These are phyloP conservation scores for Temnothorax ravouxi DNA, from an alignment of 2,888 invertebrate species.

Conservation along the genomic window DNA sequence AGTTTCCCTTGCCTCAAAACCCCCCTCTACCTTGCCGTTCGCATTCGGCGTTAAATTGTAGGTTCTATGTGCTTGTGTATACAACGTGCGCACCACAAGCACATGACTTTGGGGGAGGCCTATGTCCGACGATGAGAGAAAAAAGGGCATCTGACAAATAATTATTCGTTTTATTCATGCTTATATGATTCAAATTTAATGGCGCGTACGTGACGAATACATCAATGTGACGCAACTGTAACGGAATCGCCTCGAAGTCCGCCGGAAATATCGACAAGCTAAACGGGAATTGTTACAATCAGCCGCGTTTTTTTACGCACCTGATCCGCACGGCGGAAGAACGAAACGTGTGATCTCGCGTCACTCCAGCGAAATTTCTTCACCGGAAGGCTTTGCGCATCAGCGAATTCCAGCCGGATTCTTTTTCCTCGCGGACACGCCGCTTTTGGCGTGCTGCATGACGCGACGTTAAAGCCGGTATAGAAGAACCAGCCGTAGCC, in stretches of 20 bases:
- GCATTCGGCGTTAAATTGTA: no score
- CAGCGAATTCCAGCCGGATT: conserved; percentile 44
- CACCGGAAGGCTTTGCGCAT: neutral
- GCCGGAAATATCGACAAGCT: conserved; percentile 28
- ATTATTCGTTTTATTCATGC: no score
- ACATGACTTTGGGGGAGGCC: no score
- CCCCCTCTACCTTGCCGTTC: no score
- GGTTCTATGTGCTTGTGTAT: no score
- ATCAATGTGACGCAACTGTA: neutral
- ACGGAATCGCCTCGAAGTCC: neutral
- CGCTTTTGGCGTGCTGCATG: conserved; percentile 28
- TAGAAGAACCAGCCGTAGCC: neutral
- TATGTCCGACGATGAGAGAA: no score
- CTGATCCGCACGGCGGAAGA: neutral
- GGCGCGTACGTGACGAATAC: no score
- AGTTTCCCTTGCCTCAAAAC: no score
- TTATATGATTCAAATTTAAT: no score
- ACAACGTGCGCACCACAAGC: no score
- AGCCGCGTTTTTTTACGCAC: neutral
- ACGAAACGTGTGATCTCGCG: neutral
- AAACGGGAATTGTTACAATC: conserved; percentile 4
- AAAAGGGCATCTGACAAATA: no score
- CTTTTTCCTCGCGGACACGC: neutral
- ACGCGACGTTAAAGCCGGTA: neutral
- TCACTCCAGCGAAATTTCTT: neutral